phyloP scores from a whole-genome alignment of 2,888 invertebrate species.

The Epsilonema sp. region DNA sequence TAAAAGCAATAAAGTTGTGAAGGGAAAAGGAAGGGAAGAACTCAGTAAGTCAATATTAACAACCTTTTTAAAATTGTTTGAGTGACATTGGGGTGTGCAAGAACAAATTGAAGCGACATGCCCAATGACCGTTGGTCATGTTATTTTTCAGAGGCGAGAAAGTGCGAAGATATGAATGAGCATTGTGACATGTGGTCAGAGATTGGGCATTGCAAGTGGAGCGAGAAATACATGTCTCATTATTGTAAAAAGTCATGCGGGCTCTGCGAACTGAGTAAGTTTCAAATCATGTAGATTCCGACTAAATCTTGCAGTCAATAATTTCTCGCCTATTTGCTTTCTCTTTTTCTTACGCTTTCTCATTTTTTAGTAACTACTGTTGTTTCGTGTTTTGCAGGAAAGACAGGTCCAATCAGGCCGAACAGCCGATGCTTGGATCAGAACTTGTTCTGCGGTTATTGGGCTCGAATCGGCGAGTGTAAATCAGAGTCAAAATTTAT shows the following conservation, averaged over 20 bases:
- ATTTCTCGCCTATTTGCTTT: no score
- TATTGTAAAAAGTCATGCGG: constrained; percentile 17
- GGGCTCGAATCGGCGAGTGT: constrained; percentile 28
- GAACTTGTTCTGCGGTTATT: constrained; percentile 28
- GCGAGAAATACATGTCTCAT: constrained; percentile 26
- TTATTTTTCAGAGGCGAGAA: constrained; percentile 9
- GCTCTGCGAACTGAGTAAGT: constrained; percentile 7
- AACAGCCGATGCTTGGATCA: constrained; percentile 15
- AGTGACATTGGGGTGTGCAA: no score
- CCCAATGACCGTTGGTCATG: no score
- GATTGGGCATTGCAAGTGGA: constrained; percentile 28
- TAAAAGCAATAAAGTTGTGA: neutral
- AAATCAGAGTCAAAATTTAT: constrained; percentile 27
- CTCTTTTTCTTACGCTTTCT: no score
- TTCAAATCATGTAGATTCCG: no score
- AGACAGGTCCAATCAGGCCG: neutral
- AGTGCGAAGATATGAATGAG: constrained; percentile 25
- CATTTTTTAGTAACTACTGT: no score
- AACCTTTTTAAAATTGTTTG: no score
- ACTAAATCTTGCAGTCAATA: no score
- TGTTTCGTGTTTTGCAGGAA: no score
- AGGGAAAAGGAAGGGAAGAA: no score
- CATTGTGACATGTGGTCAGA: constrained; percentile 29
- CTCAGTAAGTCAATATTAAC: no score
- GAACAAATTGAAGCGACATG: no score